Percentiles rank a stretch among this genome's conserved stretches.
These are phyloP conservation scores for Neelides sp. DNA, from an alignment of 1,140 invertebrate genomes.

Conservation along the genomic window DNA sequence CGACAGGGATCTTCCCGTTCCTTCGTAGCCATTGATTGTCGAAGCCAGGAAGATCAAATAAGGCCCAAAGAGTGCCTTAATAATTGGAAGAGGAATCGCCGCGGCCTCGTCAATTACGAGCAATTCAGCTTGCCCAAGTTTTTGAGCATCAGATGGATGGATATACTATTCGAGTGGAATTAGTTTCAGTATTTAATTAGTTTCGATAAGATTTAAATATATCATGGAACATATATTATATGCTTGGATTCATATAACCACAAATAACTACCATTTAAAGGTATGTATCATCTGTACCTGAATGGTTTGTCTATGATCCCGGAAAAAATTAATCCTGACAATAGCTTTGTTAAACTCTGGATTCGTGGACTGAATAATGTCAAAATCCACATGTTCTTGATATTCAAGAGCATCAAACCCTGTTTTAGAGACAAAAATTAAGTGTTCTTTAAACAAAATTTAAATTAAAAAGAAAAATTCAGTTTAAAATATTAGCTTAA, in stretches of 20 bases:
- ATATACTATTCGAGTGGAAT: conserved; percentile 71
- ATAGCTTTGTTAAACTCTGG: conserved; percentile 94
- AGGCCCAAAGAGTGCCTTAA: conserved; percentile 79
- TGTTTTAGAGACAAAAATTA: conserved; percentile 26
- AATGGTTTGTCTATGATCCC: conserved; percentile 91
- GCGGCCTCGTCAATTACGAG: conserved; percentile 97
- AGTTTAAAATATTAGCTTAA: background rate
- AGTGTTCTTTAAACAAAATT: no score
- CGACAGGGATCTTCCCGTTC: conserved; percentile 89
- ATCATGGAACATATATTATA: background rate
- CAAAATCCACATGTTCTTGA: conserved; percentile 93
- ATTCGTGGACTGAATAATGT: conserved; percentile 88
- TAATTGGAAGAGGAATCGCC: conserved; percentile 88
- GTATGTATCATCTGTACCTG: conserved; percentile 46
- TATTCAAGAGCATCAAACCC: conserved; percentile 90
- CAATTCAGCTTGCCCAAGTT: conserved; percentile 83
- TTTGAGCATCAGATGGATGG: conserved; percentile 75
- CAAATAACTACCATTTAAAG: background rate
- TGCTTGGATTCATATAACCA: background rate
- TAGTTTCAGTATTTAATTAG: no score
- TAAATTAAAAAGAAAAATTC: conserved; percentile 1
- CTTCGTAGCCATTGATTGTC: conserved; percentile 96
- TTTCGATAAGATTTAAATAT: background rate
- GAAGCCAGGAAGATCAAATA: conserved; percentile 93
- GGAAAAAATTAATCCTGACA: conserved; percentile 73